Evolutionary conservation across 2,888 invertebrate genomes (phyloP), one percentile per base, ranked within the genome.

Genomic region (Meloe dianella): DNA sequence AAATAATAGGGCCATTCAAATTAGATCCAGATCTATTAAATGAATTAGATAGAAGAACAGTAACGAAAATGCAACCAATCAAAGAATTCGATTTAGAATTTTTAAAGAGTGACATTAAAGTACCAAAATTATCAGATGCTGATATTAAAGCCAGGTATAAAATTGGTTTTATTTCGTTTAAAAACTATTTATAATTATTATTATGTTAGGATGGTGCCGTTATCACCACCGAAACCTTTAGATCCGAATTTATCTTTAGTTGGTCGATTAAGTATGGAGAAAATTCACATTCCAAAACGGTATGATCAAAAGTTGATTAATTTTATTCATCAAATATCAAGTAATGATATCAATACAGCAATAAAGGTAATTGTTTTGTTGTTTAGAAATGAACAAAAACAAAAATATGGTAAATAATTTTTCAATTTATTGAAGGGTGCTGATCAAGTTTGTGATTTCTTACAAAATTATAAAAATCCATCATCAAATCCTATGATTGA

Each of bases 21-120:
- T 85, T 96, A 59, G 94, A 95, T 81, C 88, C 90, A 20, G 88
- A 90, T 65, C 85, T 92, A 68, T 87, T 94, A 73, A 89, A 89
- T 32, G 88, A 88, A 74, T 86, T 94, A 60, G 94, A 94, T 80
- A 83, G 80, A 32, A 69, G 66, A 76, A 8, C 80, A 66, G 22
- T 38, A 57, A 24, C 64, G 2, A 61, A 71, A 24, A 62, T 87
- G 47, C 75, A 82, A 6, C 27, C 54, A 24, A 54, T 54, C 14
- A 24, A 54, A 30, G 84, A 85, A 67, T 79, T 83, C 65, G 82
- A 84, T 74, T 72, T 82, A 22, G 75, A 76, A 57, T 84, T 83
- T 70, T 72, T 84, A 14, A 79, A 82, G 29, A 82, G 82, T 32
- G 81, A 82, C 8, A 74, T 83, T 20, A 77, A 78, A 69, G 74